Conservation (phyloP, 2,888 invertebrate species). For the Scrobipalpa costella region DNA sequence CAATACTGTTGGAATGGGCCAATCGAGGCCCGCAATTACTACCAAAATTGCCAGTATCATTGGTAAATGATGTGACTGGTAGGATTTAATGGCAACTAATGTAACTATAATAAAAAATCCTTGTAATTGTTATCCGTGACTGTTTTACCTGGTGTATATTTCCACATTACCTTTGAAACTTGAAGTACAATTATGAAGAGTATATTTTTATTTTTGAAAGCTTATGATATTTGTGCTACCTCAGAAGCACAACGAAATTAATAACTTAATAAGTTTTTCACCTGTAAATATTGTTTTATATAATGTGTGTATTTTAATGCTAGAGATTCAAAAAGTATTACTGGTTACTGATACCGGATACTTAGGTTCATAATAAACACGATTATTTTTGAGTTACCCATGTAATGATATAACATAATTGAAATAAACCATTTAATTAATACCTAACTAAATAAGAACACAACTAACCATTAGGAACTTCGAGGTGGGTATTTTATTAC, state of each 20-base stretch:
- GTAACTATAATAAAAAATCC: not conserved
- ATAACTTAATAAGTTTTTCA: too few relatives aligned
- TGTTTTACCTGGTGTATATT: not conserved
- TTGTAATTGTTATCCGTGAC: not conserved
- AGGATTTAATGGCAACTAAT: not conserved
- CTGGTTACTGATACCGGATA: too few relatives aligned
- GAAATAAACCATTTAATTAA: too few relatives aligned
- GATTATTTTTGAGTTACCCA: too few relatives aligned
- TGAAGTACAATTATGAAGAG: conserved; percentile 1
- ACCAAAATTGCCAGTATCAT: not conserved
- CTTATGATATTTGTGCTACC: not conserved
- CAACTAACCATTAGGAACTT: too few relatives aligned
- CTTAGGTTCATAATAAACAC: too few relatives aligned
- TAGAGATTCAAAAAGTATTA: too few relatives aligned
- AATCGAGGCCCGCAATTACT: not conserved
- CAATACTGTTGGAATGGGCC: not conserved
- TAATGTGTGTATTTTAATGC: too few relatives aligned
- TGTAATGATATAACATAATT: too few relatives aligned
- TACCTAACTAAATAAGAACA: too few relatives aligned
- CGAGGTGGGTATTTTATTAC: too few relatives aligned
- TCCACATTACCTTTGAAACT: not conserved
- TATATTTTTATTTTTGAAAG: not conserved
- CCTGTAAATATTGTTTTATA: too few relatives aligned
- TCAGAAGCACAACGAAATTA: not conserved
- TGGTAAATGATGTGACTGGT: not conserved